Base-by-base conservation (phyloP, 2,113 vertebrate species). In the Sander lucioperca region DNA sequence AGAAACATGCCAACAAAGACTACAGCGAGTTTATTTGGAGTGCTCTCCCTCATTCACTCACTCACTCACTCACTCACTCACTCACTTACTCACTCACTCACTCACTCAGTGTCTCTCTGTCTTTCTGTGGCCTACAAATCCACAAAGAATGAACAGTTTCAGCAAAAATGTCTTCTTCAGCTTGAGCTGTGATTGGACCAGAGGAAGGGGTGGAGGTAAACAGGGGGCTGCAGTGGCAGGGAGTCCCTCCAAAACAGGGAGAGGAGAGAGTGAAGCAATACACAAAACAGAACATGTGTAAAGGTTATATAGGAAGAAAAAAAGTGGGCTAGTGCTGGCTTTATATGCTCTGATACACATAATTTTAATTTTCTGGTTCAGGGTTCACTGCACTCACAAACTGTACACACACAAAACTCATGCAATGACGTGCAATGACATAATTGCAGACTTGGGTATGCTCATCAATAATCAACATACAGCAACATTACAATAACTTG, bases 171-270 rank as follows among this genome's bases (percentile, higher is more conserved):
- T 80, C 57, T 64, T 86, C 53, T 66, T 58, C 69, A 66, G 67
- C 70, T 8, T 76, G 80, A 78, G 86, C 67, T 66, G 58, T 91
- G 90, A 92, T 90, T 91, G 91, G 91, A 80, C 76, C 50, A 90
- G 64, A 80, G 62, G 30, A 84, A 70, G 90, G 88, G 84, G 89
- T 85, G 89, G 90, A 74, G 33, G 79, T 85, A 78, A 84, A 81
- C 50, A 66, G 54, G 39, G 53, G 77, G 51, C 43, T 59, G 50
- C 25, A 74, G 77, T 53, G 30, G 30, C 63, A 66, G 54, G 47
- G 59, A 87, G 74, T 70, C 77, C 51, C 36, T 62, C 61, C 72
- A 33, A 14, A 63, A 65, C 65, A 36, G 23, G 58, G 33, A 69
- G 30, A 61, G 48, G n/a, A 63, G 57, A 23, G 30, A 58, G 33